Conservation (phyloP, 1,140 invertebrate species). For the Leptinotarsa lineolata region DNA sequence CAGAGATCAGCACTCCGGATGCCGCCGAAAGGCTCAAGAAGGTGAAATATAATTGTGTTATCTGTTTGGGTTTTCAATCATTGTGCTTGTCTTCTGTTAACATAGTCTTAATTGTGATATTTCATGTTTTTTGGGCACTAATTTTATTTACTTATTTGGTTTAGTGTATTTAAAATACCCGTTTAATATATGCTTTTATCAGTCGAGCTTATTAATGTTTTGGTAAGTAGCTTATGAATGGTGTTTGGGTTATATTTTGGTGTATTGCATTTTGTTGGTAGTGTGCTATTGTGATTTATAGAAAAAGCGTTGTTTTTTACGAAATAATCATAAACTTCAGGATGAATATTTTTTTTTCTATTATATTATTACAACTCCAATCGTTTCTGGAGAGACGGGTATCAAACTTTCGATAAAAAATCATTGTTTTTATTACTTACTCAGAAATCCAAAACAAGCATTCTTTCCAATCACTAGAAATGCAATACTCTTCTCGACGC, state of each 20-base stretch:
- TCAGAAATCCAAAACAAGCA: no score
- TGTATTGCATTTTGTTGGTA: no score
- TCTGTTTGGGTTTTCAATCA: constrained; percentile 39
- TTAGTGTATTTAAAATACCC: constrained; percentile 12
- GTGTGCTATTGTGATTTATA: no score
- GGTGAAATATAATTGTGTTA: constrained; percentile 50
- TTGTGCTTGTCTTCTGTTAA: constrained; percentile 41
- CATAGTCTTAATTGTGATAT: constrained; percentile 35
- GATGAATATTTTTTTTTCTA: no score
- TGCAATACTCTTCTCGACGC: no score
- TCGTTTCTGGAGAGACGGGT: no score
- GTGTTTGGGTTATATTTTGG: not conserved
- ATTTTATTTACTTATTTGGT: constrained; percentile 28
- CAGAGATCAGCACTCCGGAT: constrained; percentile 18
- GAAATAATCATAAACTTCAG: no score
- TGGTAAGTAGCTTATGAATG: constrained; percentile 1
- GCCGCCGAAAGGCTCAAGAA: constrained; percentile 41
- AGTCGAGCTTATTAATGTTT: constrained; percentile 22
- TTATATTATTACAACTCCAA: no score
- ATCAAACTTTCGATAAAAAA: no score
- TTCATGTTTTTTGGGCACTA: constrained; percentile 30
- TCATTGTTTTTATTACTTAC: no score
- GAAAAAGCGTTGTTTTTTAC: no score
- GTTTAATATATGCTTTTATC: constrained; percentile 6
- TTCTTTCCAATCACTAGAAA: no score